These are phyloP conservation scores for Ochotona princeps DNA, from an alignment of 2,113 vertebrate genomes.

Conservation along the genomic window DNA sequence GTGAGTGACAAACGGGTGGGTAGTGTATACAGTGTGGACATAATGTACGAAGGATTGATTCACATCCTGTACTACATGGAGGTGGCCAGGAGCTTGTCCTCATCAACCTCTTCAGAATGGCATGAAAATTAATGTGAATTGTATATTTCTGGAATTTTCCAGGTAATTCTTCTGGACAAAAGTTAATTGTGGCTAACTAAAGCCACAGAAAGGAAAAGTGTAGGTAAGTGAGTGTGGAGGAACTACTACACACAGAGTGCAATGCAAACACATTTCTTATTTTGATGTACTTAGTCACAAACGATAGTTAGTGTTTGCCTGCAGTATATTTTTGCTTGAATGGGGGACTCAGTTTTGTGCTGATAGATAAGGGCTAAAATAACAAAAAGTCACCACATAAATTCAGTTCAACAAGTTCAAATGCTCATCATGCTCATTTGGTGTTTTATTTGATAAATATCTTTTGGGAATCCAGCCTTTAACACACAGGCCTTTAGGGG, in stretches of 20 bases:
- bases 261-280: background rate
- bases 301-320: background rate
- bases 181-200: background rate
- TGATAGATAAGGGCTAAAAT: conserved; percentile 13
- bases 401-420: background rate
- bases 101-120: background rate
- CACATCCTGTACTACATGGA: background rate
- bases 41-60: background rate
- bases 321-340: background rate
- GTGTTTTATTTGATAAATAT: conserved; percentile 17
- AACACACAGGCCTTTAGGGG: no score
- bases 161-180: background rate
- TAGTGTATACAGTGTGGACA: background rate
- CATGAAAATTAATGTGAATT: background rate
- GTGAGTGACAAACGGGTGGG: background rate
- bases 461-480: no score
- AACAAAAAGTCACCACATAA: background rate
- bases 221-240: background rate
- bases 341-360: background rate
- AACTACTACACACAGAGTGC: background rate
- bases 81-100: background rate
- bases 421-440: background rate
- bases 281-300: background rate
- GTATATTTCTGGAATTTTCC: background rate
- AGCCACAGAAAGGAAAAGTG: background rate